Conservation (phyloP, 2,797 vertebrate species). For the Austrolebias charrua region DNA sequence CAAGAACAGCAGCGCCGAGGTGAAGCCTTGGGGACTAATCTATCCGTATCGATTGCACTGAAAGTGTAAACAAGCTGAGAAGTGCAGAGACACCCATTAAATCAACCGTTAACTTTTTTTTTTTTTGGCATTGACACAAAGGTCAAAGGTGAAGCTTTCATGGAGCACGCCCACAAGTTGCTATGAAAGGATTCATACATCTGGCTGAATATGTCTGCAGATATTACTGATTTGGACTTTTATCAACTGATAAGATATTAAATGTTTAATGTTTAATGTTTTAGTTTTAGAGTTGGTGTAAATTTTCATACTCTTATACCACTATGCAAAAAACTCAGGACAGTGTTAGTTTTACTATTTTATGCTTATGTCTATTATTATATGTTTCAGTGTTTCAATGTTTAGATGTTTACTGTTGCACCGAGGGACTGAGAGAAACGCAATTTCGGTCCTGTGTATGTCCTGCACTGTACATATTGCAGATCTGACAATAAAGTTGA, state of each 20-base stretch:
- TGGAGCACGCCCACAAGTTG: neutral
- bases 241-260: neutral
- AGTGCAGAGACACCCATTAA: neutral
- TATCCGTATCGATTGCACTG: neutral
- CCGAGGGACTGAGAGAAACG: too few species aligned
- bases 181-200: neutral
- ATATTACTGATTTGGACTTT: neutral
- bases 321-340: too few species aligned
- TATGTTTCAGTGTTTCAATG: too few species aligned
- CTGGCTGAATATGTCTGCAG: neutral
- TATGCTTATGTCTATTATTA: too few species aligned
- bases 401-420: too few species aligned
- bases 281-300: too few species aligned
- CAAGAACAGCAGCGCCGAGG: neutral
- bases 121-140: neutral
- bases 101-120: neutral
- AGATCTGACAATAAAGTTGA: too few species aligned
- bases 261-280: too few species aligned
- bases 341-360: too few species aligned
- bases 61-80: neutral
- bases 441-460: too few species aligned
- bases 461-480: too few species aligned
- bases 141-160: constrained; percentile 1
- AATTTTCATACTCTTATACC: too few species aligned
- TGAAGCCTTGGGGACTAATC: neutral